These are phyloP conservation scores for Agonum fuliginosum DNA, from an alignment of 2,888 invertebrate species.

Conservation along the genomic window DNA sequence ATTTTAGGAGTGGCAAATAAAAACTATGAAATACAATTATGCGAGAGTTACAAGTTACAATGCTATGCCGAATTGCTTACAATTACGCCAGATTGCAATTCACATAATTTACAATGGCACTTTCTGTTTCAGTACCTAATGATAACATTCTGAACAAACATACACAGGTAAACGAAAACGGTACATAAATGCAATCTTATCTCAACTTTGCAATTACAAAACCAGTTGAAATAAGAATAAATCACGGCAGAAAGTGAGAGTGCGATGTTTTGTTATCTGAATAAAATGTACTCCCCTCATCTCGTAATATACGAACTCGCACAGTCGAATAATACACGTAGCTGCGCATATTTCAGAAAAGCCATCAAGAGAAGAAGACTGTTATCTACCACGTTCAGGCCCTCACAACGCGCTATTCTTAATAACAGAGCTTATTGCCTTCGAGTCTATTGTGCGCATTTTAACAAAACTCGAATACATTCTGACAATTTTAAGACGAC, in stretches of 20 bases:
- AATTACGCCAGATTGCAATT: no score
- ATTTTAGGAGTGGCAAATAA: no score
- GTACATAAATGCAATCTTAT: not conserved
- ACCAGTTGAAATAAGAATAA: conserved; percentile 12
- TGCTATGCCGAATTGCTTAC: no score
- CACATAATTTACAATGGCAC: no score
- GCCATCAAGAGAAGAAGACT: conserved; percentile 52
- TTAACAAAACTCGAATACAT: conserved; percentile 54
- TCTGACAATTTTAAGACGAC: conserved; percentile 60
- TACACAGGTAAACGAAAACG: no score
- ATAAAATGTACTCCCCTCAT: conserved; percentile 21
- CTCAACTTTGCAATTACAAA: conserved; percentile 27
- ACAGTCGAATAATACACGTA: conserved; percentile 52
- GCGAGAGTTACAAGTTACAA: no score
- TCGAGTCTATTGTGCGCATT: conserved; percentile 52
- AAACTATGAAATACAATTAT: no score
- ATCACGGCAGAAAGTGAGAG: conserved; percentile 20
- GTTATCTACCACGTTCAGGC: conserved; percentile 54
- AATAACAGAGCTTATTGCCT: conserved; percentile 57
- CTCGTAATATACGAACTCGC: conserved; percentile 42
- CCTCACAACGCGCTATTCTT: conserved; percentile 51
- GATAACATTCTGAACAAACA: no score
- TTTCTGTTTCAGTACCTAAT: no score
- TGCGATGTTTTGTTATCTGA: conserved; percentile 16
- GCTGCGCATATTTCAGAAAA: conserved; percentile 50